Conservation (phyloP, 2,113 vertebrate species). For the Clinocottus analis region DNA sequence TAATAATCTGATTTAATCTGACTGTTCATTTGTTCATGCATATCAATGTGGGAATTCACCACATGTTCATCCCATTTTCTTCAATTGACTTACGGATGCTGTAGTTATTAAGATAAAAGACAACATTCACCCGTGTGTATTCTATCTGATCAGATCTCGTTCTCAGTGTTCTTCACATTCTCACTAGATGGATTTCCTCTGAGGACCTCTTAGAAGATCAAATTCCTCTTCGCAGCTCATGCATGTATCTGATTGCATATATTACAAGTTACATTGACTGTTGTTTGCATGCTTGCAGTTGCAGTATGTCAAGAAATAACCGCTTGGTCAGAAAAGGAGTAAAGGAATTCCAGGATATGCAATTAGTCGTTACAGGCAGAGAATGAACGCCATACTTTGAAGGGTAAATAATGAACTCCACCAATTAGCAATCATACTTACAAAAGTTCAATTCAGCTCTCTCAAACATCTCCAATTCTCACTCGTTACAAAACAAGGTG, state of each 20-base stretch:
- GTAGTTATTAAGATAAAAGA: conserved; percentile 22
- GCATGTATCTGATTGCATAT: conserved; percentile 47
- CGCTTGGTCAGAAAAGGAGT: conserved; percentile 29
- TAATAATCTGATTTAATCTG: conserved; percentile 48
- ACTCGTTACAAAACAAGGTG: conserved; percentile 7
- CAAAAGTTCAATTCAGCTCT: conserved; percentile 24
- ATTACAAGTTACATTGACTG: conserved; percentile 51
- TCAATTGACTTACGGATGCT: conserved; percentile 23
- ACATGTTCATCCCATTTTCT: conserved; percentile 12
- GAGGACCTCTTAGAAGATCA: conserved; percentile 37
- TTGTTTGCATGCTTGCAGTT: conserved; percentile 27
- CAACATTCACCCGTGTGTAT: conserved; percentile 24
- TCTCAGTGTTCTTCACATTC: conserved; percentile 21
- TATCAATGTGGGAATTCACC: conserved; percentile 10
- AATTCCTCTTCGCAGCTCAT: conserved; percentile 24
- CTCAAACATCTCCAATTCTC: neutral
- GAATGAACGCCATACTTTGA: conserved; percentile 28
- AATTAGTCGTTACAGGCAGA: conserved; percentile 25
- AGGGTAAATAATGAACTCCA: conserved; percentile 43
- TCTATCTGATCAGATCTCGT: conserved; percentile 28
- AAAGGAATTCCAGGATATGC: conserved; percentile 45
- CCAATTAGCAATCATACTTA: conserved; percentile 54
- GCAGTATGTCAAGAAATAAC: conserved; percentile 31
- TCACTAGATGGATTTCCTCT: conserved; percentile 37
- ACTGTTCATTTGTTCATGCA: conserved; percentile 47